These are phyloP conservation scores for Hylaeus anthracinus DNA, from an alignment of 1,140 invertebrate genomes.

Conservation along the genomic window DNA sequence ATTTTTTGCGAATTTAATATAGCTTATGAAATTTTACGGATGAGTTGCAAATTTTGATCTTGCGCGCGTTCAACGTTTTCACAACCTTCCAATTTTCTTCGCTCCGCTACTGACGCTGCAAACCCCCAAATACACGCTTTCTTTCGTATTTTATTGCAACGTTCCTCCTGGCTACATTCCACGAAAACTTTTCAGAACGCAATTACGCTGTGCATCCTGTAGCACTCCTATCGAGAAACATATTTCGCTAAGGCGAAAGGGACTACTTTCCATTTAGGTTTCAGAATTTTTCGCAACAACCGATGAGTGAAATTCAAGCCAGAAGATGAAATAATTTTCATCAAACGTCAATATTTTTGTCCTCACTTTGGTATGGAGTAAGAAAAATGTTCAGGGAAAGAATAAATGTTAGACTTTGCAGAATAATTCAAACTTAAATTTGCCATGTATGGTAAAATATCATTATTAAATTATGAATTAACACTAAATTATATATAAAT, in stretches of 20 bases:
- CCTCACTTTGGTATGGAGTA: too few relatives aligned
- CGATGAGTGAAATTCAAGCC: neutral
- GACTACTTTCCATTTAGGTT: constrained; percentile 10
- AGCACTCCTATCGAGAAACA: constrained; percentile 6
- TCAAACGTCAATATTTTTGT: too few relatives aligned
- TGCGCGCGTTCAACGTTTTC: neutral
- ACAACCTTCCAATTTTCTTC: constrained; percentile 8
- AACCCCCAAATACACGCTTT: constrained; percentile 29
- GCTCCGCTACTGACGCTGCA: constrained; percentile 9
- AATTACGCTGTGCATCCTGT: constrained; percentile 45
- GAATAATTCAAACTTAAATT: too few relatives aligned
- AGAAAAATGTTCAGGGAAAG: too few relatives aligned
- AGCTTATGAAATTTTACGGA: constrained; percentile 56
- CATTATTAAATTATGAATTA: too few relatives aligned
- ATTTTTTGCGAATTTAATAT: constrained; percentile 36
- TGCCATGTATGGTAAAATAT: too few relatives aligned
- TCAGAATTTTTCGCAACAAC: neutral
- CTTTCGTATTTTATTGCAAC: constrained; percentile 22
- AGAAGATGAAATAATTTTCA: too few relatives aligned
- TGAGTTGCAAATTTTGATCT: constrained; percentile 40
- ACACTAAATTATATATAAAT: too few relatives aligned
- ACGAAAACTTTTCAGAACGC: constrained; percentile 52
- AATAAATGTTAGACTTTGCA: too few relatives aligned
- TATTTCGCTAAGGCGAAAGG: constrained; percentile 11
- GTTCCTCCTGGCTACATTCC: constrained; percentile 37